Conservation (phyloP, 2,113 vertebrate species). For the Grammomys dolichurus region DNA sequence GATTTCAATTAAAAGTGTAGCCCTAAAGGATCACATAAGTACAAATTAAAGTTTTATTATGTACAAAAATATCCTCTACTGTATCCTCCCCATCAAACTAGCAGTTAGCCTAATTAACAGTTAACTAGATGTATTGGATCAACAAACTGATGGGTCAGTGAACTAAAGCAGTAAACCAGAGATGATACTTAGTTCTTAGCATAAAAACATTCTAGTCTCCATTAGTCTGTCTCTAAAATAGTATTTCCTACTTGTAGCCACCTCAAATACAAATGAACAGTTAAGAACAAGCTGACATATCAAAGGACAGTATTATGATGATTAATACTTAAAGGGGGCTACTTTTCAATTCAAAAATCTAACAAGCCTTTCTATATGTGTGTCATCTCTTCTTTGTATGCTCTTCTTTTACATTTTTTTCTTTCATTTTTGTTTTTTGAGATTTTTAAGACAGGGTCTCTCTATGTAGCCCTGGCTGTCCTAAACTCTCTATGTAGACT, state of each 20-base stretch:
- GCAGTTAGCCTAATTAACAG: neutral
- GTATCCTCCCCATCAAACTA: neutral
- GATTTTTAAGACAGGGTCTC: neutral
- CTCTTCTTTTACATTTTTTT: neutral
- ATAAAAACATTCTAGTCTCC: neutral
- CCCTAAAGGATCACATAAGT: neutral
- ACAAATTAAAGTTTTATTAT: neutral
- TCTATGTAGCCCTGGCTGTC: neutral
- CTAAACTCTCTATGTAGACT: neutral
- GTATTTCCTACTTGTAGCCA: neutral
- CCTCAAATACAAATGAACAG: neutral
- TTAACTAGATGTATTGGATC: neutral
- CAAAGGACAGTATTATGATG: slow-evolving; percentile 16
- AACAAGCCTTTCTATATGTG: neutral
- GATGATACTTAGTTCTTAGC: neutral
- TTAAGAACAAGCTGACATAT: slow-evolving; percentile 32
- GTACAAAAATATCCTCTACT: neutral
- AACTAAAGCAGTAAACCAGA: neutral
- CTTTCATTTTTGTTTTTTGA: neutral
- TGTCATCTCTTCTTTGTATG: neutral
- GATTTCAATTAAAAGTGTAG: neutral
- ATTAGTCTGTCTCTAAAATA: neutral
- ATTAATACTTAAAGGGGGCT: neutral
- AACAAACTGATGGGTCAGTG: neutral
- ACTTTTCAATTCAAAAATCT: neutral